Percentiles rank a stretch among this genome's conserved stretches.
These are phyloP conservation scores for Nemoura dubitans DNA, from an alignment of 2,888 invertebrate genomes.

Conservation along the genomic window DNA sequence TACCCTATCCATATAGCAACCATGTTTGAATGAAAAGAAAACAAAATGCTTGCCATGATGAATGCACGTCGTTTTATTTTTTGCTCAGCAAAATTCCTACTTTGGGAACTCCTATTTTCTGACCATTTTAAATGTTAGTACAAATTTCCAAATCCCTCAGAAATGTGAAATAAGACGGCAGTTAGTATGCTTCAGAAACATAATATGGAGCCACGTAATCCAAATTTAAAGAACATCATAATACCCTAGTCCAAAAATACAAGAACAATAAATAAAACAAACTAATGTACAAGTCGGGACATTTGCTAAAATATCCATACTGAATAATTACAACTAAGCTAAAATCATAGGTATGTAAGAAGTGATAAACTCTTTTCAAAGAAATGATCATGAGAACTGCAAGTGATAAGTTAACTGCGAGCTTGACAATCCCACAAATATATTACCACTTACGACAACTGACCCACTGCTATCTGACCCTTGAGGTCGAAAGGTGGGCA, in stretches of 20 bases:
- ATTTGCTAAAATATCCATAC: not conserved
- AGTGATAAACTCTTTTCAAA: not conserved
- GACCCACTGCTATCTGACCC: not conserved
- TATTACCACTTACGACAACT: not conserved
- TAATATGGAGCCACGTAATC: not conserved
- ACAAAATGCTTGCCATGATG: not conserved
- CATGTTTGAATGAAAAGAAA: not conserved
- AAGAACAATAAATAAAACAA: not conserved
- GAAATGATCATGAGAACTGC: not conserved
- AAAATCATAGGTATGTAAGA: not conserved
- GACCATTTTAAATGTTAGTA: not conserved
- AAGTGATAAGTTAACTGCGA: not conserved
- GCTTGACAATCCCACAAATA: not conserved
- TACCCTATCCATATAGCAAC: too few relatives aligned
- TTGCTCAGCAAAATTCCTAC: conserved; percentile 1
- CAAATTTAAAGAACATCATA: not conserved
- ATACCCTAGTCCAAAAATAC: not conserved
- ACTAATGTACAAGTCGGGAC: not conserved
- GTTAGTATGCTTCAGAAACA: not conserved
- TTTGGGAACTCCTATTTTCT: not conserved
- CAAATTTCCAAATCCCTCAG: not conserved
- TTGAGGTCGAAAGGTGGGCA: not conserved
- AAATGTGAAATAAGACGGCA: not conserved
- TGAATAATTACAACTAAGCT: not conserved
- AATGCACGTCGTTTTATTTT: not conserved